Conservation (phyloP, 2,797 vertebrate genomes). For the Pteropus rufus region DNA sequence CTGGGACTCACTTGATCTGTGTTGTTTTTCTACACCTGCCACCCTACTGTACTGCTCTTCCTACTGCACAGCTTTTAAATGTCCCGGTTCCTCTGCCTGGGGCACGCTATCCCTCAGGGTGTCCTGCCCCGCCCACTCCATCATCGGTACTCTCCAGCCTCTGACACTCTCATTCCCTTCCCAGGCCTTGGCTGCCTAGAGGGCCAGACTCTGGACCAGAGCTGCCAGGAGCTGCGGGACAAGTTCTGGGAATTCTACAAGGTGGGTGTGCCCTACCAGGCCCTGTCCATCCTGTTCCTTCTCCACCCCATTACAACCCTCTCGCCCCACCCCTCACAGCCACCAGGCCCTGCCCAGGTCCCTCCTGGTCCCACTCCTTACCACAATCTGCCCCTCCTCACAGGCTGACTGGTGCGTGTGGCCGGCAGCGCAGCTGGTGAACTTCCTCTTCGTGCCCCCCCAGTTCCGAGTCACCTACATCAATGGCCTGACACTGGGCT, state of each 20-base stretch:
- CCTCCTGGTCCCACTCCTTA: not conserved
- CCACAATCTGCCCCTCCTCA: accelerated
- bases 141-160: not conserved
- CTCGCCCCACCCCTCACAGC: accelerated
- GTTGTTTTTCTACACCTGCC: not conserved
- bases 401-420: slow-evolving; percentile 95
- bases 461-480: slow-evolving; percentile 92
- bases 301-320: not conserved
- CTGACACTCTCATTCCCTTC: not conserved
- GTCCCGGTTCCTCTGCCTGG: not conserved
- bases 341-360: accelerated
- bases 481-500: slow-evolving; percentile 92
- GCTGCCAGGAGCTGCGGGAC: slow-evolving; percentile 87
- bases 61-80: not conserved
- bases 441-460: slow-evolving; percentile 93
- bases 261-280: slow-evolving; percentile 75
- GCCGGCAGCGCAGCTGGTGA: slow-evolving; percentile 92
- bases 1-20: not conserved
- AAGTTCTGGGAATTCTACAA: slow-evolving; percentile 98
- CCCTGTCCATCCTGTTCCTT: not conserved
- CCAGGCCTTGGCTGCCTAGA: slow-evolving; percentile 91
- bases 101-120: no score
- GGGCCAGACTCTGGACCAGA: slow-evolving; percentile 84
- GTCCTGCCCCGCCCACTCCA: not conserved
- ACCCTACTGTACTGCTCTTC: no score